Conservation (phyloP, 2,888 invertebrate genomes). For the Brachypterus glaber region DNA sequence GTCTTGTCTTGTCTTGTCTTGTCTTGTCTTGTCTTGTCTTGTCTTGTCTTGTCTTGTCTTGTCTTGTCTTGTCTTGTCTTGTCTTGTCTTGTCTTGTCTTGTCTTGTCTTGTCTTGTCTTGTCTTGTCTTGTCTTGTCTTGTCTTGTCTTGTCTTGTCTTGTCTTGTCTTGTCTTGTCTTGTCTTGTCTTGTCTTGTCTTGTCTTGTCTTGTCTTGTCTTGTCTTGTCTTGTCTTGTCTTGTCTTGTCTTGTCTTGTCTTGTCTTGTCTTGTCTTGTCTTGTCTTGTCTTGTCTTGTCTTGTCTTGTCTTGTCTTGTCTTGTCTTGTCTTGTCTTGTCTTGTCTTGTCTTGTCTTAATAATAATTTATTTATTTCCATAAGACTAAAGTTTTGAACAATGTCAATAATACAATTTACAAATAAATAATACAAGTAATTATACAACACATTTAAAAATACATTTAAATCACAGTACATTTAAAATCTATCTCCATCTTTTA, state of each 20-base stretch:
- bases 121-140: slow-evolving; percentile 4
- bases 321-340: slow-evolving; percentile 5
- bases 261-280: slow-evolving; percentile 4
- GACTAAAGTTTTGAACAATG: no score
- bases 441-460: no score
- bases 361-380: no score
- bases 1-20: slow-evolving; percentile 4
- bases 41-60: slow-evolving; percentile 4
- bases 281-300: slow-evolving; percentile 5
- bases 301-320: slow-evolving; percentile 6
- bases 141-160: slow-evolving; percentile 6
- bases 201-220: slow-evolving; percentile 6
- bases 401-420: no score
- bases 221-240: slow-evolving; percentile 7
- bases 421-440: no score
- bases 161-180: slow-evolving; percentile 6
- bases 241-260: background rate
- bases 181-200: slow-evolving; percentile 5
- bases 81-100: slow-evolving; percentile 4
- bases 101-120: slow-evolving; percentile 4
- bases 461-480: no score
- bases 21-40: slow-evolving; percentile 4
- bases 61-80: slow-evolving; percentile 4
- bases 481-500: no score
- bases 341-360: slow-evolving; percentile 7